Percentiles rank a stretch among this genome's conserved stretches.
Conservation (phyloP, 2,113 vertebrate genomes). For the Benitochromis conjunctus region DNA sequence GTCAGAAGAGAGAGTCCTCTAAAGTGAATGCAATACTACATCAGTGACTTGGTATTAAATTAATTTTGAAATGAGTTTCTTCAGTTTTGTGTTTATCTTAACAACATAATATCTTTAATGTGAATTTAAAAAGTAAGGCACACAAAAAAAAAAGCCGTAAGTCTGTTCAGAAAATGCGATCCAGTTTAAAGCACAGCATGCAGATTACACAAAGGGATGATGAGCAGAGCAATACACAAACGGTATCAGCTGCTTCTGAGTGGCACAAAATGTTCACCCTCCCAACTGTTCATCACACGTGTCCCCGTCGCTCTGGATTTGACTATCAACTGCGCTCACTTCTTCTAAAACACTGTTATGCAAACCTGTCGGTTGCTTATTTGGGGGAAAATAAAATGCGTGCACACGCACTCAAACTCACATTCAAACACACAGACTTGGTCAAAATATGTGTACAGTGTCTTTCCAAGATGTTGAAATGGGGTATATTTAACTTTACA, state of each 20-base stretch:
- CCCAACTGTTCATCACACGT: conserved; percentile 21
- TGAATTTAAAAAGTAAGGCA: neutral
- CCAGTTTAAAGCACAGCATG: neutral
- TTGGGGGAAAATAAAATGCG: neutral
- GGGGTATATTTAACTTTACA: no score
- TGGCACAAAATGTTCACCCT: conserved; percentile 9
- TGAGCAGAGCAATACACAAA: neutral
- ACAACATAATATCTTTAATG: neutral
- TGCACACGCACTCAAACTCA: neutral
- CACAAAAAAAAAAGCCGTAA: neutral
- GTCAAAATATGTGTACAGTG: no score
- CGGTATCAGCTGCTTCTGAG: neutral
- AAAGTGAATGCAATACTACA: neutral
- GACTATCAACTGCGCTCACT: neutral
- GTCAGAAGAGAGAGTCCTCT: neutral
- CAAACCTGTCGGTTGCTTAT: neutral
- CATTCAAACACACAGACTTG: neutral
- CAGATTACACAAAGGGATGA: neutral
- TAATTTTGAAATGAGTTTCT: neutral
- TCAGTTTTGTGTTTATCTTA: neutral
- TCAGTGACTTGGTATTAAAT: neutral
- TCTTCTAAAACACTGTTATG: neutral
- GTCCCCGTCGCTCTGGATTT: conserved; percentile 10
- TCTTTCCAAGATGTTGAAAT: no score
- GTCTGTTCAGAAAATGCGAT: neutral